Percentiles rank a stretch among this genome's conserved stretches.
Evolutionary conservation across 2,113 vertebrate species (phyloP).

Genomic region (Thomomys bottae): DNA sequence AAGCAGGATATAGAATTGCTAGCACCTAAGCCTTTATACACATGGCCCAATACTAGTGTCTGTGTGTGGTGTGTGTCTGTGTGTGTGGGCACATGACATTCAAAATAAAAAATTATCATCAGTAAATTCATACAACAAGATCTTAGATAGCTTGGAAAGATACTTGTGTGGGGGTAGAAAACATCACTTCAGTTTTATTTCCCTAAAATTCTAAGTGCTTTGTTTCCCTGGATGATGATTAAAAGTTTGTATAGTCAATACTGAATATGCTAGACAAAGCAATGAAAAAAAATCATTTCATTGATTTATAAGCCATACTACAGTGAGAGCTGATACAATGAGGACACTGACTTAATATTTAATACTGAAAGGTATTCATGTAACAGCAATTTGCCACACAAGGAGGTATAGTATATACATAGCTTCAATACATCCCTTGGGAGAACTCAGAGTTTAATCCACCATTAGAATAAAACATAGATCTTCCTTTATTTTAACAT

Average conservation of each 20-base stretch:
- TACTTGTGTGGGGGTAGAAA: too few relatives aligned
- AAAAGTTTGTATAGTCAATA: neutral
- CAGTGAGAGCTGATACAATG: neutral
- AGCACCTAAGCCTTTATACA: too few relatives aligned
- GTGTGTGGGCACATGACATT: too few relatives aligned
- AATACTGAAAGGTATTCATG: neutral
- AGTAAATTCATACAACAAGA: too few relatives aligned
- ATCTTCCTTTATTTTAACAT: neutral
- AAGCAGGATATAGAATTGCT: too few relatives aligned
- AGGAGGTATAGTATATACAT: rapidly evolving
- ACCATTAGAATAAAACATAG: neutral
- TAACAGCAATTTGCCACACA: neutral
- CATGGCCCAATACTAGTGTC: too few relatives aligned
- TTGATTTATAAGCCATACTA: neutral
- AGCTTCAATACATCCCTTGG: neutral
- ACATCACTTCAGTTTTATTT: neutral
- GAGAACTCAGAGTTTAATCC: neutral
- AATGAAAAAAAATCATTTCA: neutral
- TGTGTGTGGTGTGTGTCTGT: too few relatives aligned
- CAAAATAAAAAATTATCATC: neutral
- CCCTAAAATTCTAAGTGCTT: neutral
- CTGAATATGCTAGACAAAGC: neutral
- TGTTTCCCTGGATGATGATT: neutral
- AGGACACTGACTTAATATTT: neutral
- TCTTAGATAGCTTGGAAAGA: too few relatives aligned